Evolutionary conservation across 1,140 invertebrate genomes (phyloP), one percentile per base, ranked within the genome.

Genomic region (Pseudobourletiella spinata): DNA sequence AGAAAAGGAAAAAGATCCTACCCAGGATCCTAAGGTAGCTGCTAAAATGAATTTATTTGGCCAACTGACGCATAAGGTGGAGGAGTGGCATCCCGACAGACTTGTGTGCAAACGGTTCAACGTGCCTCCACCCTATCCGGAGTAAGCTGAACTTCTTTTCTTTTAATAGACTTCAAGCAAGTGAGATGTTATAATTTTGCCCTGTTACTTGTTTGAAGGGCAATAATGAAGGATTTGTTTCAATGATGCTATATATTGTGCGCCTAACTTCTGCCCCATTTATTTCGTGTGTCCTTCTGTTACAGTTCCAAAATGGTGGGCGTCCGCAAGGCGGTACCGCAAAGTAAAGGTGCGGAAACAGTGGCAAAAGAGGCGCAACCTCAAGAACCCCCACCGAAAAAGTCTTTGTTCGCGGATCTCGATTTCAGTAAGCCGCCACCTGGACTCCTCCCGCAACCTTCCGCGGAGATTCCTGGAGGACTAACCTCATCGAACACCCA

Each of bases 81-180:
- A 72, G 6, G 79, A 84, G 59, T 99, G 96, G 96, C 82, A 87
- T 69, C 96, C 96, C 1, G 82, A 85, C 56, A 79, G 83, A 56
- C 71, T 95, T 16, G 77, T 99, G 0, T 98, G 91, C 72, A 91
- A 91, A 72, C 78, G 94, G 42, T 98, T 98, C 72, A 98, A 99
- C 74, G 85, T 99, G 11, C 87, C 92, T 0, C 87, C 96, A 76
- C 91, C 93, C 0, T 85, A 82, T 71, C 80, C 82, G 62, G n/a
- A 48, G 25, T 64, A 29, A 61, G 25, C 8, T 39, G n/a, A n/a
- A n/a, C n/a, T n/a, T n/a, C n/a, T n/a, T n/a, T n/a, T n/a, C n/a
- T n/a, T n/a, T n/a, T n/a, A n/a, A n/a, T n/a, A n/a, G n/a, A n/a
- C n/a, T n/a, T n/a, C n/a, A n/a, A n/a, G n/a, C n/a, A n/a, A n/a